phyloP scores from a whole-genome alignment of 2,113 vertebrate genomes.

The Lynx canadensis region DNA sequence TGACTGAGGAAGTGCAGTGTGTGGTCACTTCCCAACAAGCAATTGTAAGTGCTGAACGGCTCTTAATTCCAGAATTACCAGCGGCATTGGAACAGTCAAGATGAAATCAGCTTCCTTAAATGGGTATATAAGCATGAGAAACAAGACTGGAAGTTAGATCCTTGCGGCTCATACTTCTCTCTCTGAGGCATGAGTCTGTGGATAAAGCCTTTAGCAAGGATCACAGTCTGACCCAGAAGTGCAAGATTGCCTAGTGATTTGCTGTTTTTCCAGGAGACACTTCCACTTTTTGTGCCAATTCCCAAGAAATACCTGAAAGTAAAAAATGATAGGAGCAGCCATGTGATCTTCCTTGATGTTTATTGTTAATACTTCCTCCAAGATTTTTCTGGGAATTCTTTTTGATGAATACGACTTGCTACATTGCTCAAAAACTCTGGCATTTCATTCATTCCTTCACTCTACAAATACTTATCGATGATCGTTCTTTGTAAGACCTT shows the following conservation, averaged over 20 bases:
- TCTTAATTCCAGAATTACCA: conserved; percentile 29
- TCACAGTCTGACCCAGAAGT: neutral
- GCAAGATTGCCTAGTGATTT: neutral
- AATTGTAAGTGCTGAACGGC: neutral
- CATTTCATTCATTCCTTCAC: conserved; percentile 15
- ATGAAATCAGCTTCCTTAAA: neutral
- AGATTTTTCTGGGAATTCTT: neutral
- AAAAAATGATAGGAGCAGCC: neutral
- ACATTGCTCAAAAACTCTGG: neutral
- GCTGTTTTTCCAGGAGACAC: neutral
- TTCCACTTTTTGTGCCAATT: neutral
- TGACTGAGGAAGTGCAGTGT: neutral
- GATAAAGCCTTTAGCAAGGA: neutral
- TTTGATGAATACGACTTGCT: neutral
- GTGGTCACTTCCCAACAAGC: conserved; percentile 20
- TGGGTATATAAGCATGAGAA: neutral
- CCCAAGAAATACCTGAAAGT: neutral
- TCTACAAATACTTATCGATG: neutral
- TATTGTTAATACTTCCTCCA: neutral
- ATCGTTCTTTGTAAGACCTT: neutral
- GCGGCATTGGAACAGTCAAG: neutral
- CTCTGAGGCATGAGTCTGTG: neutral
- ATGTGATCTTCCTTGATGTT: neutral
- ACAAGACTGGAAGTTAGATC: neutral
- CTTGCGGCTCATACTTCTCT: neutral